Percentiles rank a stretch among this genome's conserved stretches.
Conservation (phyloP, 2,113 vertebrate species). For the Recurvirostra avosetta region DNA sequence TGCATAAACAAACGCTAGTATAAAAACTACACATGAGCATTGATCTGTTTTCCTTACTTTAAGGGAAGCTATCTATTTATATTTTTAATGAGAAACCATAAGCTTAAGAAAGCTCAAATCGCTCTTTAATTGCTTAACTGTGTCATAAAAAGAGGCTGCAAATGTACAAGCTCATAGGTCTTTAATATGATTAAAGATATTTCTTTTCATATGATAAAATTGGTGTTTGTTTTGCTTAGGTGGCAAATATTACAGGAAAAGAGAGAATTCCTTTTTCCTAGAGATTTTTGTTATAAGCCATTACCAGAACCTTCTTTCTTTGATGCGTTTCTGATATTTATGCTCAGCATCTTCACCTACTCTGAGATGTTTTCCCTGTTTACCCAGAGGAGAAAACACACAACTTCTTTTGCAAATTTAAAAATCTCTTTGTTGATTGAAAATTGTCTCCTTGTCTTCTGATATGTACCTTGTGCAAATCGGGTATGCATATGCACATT, state of each 20-base stretch:
- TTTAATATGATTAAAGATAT: not conserved
- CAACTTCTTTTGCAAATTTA: not conserved
- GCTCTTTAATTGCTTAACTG: not conserved
- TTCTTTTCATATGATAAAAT: not conserved
- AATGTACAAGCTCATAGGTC: not conserved
- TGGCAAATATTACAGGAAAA: not conserved
- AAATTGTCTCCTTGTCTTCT: not conserved
- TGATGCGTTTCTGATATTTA: slow-evolving; percentile 16
- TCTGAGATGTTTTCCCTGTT: not conserved
- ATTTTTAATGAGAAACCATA: not conserved
- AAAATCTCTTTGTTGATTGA: not conserved
- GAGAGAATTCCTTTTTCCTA: not conserved
- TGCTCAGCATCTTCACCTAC: not conserved
- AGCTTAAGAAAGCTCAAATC: not conserved
- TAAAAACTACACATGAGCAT: not conserved
- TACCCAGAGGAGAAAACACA: not conserved
- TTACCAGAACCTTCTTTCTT: not conserved
- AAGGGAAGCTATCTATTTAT: not conserved
- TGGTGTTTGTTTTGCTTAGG: not conserved
- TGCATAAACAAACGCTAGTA: not conserved
- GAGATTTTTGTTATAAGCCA: not conserved
- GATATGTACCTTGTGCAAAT: not conserved
- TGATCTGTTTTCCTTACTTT: not conserved
- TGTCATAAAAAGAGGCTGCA: not conserved
- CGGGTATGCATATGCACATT: not conserved